Percentiles rank a stretch among this genome's conserved stretches.
These are phyloP conservation scores for Psittacula echo DNA, from an alignment of 2,797 vertebrate genomes.

Conservation along the genomic window DNA sequence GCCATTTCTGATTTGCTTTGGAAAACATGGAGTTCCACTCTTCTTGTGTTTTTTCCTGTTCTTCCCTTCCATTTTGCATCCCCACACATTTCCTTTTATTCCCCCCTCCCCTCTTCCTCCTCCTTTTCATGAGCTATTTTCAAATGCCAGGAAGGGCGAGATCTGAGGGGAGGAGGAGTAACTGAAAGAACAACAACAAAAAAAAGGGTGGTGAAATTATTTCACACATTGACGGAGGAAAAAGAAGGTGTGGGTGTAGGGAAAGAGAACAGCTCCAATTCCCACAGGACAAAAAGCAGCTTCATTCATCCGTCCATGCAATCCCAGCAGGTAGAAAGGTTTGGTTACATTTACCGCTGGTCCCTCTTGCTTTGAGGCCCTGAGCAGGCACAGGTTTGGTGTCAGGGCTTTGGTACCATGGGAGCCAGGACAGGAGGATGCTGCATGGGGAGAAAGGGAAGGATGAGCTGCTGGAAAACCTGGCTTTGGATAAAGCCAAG, in stretches of 20 bases:
- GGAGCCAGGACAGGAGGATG: background rate
- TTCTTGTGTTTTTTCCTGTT: background rate
- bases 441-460: background rate
- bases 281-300: background rate
- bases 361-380: background rate
- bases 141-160: constrained; percentile 54
- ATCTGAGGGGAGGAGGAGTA: constrained; percentile 53
- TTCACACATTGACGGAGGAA: constrained; percentile 6
- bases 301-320: constrained; percentile 17
- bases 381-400: background rate
- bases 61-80: constrained; percentile 9
- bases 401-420: background rate
- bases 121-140: constrained; percentile 57
- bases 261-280: constrained; percentile 40
- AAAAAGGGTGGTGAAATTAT: constrained; percentile 32
- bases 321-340: background rate
- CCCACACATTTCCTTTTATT: constrained; percentile 43
- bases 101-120: background rate
- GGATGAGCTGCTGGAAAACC: background rate
- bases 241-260: background rate
- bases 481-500: background rate
- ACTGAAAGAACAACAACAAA: background rate
- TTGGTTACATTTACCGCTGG: background rate
- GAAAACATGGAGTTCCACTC: background rate
- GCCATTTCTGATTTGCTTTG: background rate